A percentile compares a stretch with the other conserved stretches of the same genome.
These are phyloP conservation scores for Scolopax bukidnonensis DNA, from an alignment of 2,797 vertebrate species.

Conservation along the genomic window DNA sequence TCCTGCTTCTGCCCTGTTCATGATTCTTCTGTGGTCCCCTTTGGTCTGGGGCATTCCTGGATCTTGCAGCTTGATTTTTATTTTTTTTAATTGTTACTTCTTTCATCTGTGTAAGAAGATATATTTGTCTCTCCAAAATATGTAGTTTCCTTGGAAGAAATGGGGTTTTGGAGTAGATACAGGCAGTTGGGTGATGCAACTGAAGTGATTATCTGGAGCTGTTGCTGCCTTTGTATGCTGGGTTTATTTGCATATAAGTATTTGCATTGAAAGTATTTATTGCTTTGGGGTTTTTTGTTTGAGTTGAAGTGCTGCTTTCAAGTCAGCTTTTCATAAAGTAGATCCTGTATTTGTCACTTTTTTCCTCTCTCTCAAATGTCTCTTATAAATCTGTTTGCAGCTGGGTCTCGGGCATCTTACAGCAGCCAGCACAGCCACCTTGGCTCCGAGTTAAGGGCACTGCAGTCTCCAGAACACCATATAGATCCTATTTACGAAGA, in stretches of 20 bases:
- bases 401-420: slow-evolving; percentile 94
- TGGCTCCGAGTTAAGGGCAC: slow-evolving; percentile 89
- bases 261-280: not conserved
- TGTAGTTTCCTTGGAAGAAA: not conserved
- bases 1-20: not conserved
- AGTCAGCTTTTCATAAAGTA: not conserved
- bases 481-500: slow-evolving; percentile 99
- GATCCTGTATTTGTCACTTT: not conserved
- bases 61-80: not conserved
- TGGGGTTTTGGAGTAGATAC: not conserved
- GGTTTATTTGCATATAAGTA: not conserved
- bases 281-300: not conserved
- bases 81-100: not conserved
- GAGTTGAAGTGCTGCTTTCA: not conserved
- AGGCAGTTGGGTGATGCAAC: not conserved
- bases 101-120: not conserved
- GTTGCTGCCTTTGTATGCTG: not conserved
- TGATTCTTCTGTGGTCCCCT: not conserved
- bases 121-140: not conserved
- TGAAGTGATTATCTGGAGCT: slow-evolving; percentile 6
- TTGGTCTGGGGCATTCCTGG: not conserved
- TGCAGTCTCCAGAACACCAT: slow-evolving; percentile 96
- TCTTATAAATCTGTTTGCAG: slow-evolving; percentile 59
- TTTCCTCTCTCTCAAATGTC: not conserved
- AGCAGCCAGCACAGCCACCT: slow-evolving; percentile 96